Base-by-base conservation (phyloP, 2,113 vertebrate genomes). In the Heteronetta atricapilla region DNA sequence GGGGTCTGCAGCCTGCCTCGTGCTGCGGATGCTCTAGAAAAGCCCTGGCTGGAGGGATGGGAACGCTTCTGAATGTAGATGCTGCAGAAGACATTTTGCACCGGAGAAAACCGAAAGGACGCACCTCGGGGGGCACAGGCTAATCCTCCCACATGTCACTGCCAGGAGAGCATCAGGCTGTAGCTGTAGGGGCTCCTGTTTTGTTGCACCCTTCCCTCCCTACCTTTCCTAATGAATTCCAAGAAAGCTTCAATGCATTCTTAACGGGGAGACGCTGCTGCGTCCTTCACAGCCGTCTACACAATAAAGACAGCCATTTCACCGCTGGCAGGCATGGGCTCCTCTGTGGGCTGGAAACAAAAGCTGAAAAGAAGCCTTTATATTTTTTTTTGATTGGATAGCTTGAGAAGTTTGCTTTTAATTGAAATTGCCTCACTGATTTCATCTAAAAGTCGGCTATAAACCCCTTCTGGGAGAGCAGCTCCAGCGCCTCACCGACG, bases 181-280 rank as follows among this genome's bases (percentile, higher is more conserved):
- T 85, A 40, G 60, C 86, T 74, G 55, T 72, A 28, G 9, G 81
- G 81, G 79, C 66, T 89, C 88, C 81, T 38, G 77, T 56, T 17
- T 28, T 31, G 63, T 87, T 88, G 95, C 73, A 46, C 91, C 88
- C 73, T 80, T 94, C 95, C 62, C 82, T 95, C 90, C 88, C 76
- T 38, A 76, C 93, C 93, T 92, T 90, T 95, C 93, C 96, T 94
- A 56, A 52, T 93, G 94, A 94, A 89, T 95, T 95, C 93, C 94
- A 83, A 96, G 96, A 96, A 95, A 93, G 91, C 79, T 70, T 18
- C 63, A 63, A 8, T 72, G 93, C 93, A 58, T 96, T 25, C 93
- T 93, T 78, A 52, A 81, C 83, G 12, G 75, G 75, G 82, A 76
- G 48, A 64, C 63, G 26, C 84, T 67, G 13, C 79, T 33, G 31